Conservation (phyloP, 2,113 vertebrate genomes). For the Athene noctua region DNA sequence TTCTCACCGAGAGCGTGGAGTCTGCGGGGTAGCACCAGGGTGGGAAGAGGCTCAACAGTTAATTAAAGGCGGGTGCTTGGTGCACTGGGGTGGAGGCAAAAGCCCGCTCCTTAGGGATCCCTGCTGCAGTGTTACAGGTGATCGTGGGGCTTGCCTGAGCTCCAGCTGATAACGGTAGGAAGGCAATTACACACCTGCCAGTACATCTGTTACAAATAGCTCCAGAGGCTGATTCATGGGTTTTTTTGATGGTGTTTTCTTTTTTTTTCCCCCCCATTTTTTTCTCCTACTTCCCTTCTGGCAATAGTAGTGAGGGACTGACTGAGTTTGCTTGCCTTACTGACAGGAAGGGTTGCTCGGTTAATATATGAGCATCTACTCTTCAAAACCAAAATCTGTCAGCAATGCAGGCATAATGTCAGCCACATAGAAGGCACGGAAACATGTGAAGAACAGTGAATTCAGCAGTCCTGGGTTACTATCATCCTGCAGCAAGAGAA, state of each 20-base stretch:
- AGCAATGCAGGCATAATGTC: fast-evolving
- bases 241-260: neutral
- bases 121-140: neutral
- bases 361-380: neutral
- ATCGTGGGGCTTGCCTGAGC: neutral
- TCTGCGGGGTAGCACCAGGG: neutral
- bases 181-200: neutral
- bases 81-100: neutral
- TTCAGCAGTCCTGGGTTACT: neutral
- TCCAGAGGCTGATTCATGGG: neutral
- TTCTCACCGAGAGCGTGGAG: fast-evolving
- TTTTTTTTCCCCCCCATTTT: no score
- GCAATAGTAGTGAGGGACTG: neutral
- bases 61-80: neutral
- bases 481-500: neutral
- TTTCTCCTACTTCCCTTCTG: neutral
- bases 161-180: neutral
- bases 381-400: neutral
- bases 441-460: fast-evolving
- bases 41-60: neutral
- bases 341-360: neutral
- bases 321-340: neutral
- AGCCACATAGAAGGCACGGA: fast-evolving
- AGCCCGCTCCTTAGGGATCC: neutral
- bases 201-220: neutral